phyloP scores from a whole-genome alignment of 2,797 vertebrate genomes.

The Tapera naevia region DNA sequence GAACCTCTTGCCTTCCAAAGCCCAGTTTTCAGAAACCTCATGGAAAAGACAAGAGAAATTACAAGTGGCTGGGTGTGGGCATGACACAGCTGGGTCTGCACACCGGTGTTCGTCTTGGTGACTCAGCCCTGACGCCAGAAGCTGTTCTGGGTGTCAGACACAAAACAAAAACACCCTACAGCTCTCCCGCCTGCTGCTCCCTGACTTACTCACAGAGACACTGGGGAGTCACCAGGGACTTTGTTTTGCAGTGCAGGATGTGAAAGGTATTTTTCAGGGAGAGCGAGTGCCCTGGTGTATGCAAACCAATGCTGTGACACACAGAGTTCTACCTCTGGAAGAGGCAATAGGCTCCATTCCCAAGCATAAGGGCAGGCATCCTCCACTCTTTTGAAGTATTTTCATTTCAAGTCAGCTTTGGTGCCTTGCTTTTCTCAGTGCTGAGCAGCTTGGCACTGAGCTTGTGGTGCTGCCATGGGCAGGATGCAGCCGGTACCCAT shows the following conservation, averaged over 20 bases:
- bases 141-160: neutral
- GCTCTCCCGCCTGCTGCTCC: neutral
- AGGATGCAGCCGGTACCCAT: neutral
- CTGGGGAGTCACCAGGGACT: neutral
- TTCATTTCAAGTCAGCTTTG: neutral
- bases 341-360: neutral
- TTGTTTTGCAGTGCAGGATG: neutral
- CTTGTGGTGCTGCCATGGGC: accelerated
- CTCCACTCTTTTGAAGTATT: neutral
- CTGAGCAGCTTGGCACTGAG: neutral
- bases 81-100: neutral
- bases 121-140: neutral
- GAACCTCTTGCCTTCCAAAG: neutral
- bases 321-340: neutral
- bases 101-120: accelerated
- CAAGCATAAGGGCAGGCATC: neutral
- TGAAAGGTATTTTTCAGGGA: accelerated
- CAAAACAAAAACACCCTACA: neutral
- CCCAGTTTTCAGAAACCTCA: neutral
- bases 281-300: accelerated
- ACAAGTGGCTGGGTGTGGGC: neutral
- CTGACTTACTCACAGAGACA: neutral
- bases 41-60: neutral
- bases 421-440: neutral
- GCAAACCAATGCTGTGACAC: accelerated